Base-by-base conservation (phyloP, 2,797 vertebrate genomes). In the Hippoglossus hippoglossus region DNA sequence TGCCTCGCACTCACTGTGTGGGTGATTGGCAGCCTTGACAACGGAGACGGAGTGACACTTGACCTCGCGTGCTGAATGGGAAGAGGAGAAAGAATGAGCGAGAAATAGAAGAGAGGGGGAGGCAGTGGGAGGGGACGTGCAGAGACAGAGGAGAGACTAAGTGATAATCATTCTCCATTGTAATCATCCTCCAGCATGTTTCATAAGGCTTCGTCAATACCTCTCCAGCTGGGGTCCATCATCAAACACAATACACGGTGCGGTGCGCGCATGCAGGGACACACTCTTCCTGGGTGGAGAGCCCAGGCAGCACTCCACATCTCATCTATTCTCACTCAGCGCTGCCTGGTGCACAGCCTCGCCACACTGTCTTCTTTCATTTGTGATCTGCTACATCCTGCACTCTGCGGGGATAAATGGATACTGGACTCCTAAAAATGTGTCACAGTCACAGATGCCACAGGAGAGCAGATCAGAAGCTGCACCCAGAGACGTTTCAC, bases 1-100 rank as follows among this genome's bases (percentile, higher is more conserved):
- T 95, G 93, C 95, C 90, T 88, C 53, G 91, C 91, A 92, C 84
- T 92, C 89, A 82, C 89, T 89, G 93, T 94, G 85, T 89, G 89
- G 82, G 74, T 94, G 94, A 95, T 91, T 95, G 94, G 91, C 94
- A 94, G 91, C 91, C 91, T 91, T 91, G 93, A 93, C 91, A 91
- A 87, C 92, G 71, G 90, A 93, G 92, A 91, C 84, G 68, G 83
- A 89, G 87, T 94, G 92, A 94, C 93, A 92, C 91, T 93, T 94
- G 94, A 94, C 94, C 94, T 92, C 92, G 85, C 83, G 87, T 91
- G 91, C 88, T 92, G 92, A 91, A 93, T 92, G 87, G 84, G 73
- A 46, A 90, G 81, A 83, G 71, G 76, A 84, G 75, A 91, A 83
- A 81, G 81, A 83, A 79, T 77, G 61, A 86, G 80, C 65, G 71